Conservation (phyloP, 2,797 vertebrate genomes). For the Staurois parvus region DNA sequence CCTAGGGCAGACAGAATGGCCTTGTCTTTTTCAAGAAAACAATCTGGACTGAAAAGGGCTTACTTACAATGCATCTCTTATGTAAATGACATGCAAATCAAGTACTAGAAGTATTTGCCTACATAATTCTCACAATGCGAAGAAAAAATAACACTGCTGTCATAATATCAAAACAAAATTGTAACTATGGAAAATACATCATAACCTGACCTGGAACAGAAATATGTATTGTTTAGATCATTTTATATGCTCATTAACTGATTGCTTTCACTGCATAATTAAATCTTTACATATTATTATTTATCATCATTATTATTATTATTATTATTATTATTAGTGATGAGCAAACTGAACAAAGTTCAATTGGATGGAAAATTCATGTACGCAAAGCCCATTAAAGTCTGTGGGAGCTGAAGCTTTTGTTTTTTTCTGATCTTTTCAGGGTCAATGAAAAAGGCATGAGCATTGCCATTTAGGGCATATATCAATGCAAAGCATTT, state of each 20-base stretch:
- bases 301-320: no score
- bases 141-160: not conserved
- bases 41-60: slow-evolving; percentile 17
- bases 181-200: not conserved
- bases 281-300: not conserved
- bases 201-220: not conserved
- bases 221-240: not conserved
- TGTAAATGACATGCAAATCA: slow-evolving; percentile 33
- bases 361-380: no score
- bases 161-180: not conserved
- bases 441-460: no score
- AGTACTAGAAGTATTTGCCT: slow-evolving; percentile 16
- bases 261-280: not conserved
- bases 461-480: no score
- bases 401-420: no score
- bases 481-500: no score
- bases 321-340: no score
- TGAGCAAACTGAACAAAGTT: no score
- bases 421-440: no score
- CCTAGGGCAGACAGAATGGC: slow-evolving; percentile 22
- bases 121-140: not conserved
- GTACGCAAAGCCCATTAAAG: no score
- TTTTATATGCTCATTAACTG: not conserved
- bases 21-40: slow-evolving; percentile 45
- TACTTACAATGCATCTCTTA: not conserved